Base-by-base conservation (phyloP, 2,797 vertebrate species). In the Pseudomugil gertrudae region DNA sequence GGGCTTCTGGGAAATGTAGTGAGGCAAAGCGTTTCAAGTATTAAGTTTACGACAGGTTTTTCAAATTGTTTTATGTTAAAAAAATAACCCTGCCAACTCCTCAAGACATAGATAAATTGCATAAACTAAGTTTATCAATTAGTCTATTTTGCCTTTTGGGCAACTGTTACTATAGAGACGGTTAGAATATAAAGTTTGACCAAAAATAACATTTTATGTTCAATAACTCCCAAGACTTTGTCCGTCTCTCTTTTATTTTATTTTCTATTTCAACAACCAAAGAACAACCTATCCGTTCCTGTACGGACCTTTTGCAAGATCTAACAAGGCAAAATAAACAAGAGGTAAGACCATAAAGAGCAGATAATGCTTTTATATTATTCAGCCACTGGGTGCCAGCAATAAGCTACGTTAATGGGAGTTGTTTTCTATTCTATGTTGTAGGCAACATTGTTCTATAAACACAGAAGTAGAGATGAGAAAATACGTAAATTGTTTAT, bases 351-450 rank as follows among this genome's bases (percentile, higher is more conserved):
- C 59, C 29, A 55, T 19, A 13, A 15, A 57, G 9, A 33, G 8
- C 0, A 17, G 32, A 36, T 19, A 23, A 52, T 23, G 9, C 36
- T 55, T 4, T 11, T 43, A 14, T 11, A 32, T 51, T 2, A 58
- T 78, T 74, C 57, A 33, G 48, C 87, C 86, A 85, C 86, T 81
- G 47, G 84, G 84, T 71, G 88, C 4, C 87, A 88, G 86, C 77
- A 89, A 48, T 43, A 50, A 10, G 61, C 83, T 19, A 5, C 26
- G 24, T 43, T 36, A 17, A 35, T 0, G 3, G 33, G 11, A 21
- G 40, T 8, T 21, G 40, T 17, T 45, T 21, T 45, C 40, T 9
- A 9, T n/a, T 45, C 7, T 43, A 6, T 38, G 15, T 15, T 38
- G 3, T 19, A 43, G 40, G 7, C 7, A 2, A 19, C 2, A 2